phyloP scores from a whole-genome alignment of 2,888 invertebrate species.

The Lithophane leautieri region DNA sequence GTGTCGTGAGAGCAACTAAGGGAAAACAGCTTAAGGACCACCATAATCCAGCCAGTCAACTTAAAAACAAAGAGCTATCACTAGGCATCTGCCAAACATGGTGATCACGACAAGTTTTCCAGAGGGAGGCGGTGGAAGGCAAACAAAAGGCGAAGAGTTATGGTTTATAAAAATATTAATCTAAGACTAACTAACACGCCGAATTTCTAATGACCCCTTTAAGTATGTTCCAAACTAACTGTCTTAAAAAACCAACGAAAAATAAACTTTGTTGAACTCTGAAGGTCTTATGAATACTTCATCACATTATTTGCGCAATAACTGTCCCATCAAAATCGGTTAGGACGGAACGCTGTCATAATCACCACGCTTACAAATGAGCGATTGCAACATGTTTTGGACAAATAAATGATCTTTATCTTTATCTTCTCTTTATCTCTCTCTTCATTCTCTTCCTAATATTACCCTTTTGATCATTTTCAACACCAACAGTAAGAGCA shows the following conservation, averaged over 20 bases:
- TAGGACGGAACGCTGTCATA: neutral
- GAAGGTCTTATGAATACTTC: neutral
- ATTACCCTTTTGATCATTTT: neutral
- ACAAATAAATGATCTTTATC: too few species aligned
- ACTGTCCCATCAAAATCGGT: neutral
- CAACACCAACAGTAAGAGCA: neutral
- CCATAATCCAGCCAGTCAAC: neutral
- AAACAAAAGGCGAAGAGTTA: neutral
- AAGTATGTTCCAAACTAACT: neutral
- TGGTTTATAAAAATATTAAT: neutral
- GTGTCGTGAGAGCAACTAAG: neutral
- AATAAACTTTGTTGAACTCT: neutral
- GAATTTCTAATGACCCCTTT: neutral
- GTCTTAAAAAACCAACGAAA: neutral
- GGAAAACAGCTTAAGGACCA: neutral
- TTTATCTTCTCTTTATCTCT: too few species aligned
- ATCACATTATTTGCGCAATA: neutral
- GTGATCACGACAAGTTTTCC: neutral
- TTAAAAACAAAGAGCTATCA: neutral
- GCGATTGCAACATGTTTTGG: too few species aligned
- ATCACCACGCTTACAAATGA: neutral
- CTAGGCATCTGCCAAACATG: neutral
- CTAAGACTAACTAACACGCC: neutral
- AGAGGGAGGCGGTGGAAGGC: neutral
- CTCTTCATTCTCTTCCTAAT: neutral